Conservation (phyloP, 2,797 vertebrate genomes). For the Mareca penelope region DNA sequence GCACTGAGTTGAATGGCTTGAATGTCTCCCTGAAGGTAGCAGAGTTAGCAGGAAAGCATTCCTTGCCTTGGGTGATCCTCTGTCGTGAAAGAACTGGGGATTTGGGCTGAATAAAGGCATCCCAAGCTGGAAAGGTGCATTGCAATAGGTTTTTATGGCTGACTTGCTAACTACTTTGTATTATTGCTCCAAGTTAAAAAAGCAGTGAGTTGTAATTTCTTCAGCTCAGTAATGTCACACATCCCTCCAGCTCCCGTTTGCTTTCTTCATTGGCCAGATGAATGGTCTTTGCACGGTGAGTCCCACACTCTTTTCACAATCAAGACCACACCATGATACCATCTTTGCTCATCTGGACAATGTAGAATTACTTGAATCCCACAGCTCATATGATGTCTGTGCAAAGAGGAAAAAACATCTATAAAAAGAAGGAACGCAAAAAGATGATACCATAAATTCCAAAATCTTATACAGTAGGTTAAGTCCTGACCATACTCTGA, state of each 20-base stretch:
- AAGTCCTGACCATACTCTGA: background rate
- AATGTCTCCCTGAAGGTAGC: background rate
- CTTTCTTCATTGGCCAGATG: background rate
- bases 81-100: background rate
- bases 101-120: background rate
- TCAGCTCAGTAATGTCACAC: background rate
- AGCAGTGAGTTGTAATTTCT: background rate
- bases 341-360: background rate
- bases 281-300: background rate
- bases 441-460: background rate
- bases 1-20: background rate
- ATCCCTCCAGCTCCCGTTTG: background rate
- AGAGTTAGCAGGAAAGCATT: background rate
- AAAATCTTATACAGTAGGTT: background rate
- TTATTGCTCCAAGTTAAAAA: background rate
- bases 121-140: background rate
- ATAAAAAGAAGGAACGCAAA: background rate
- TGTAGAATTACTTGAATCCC: background rate
- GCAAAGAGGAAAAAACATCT: background rate
- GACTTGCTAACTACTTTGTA: background rate
- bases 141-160: background rate
- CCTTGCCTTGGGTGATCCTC: background rate
- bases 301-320: background rate
- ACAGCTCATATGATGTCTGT: rapidly evolving
- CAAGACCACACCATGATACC: background rate